Evolutionary conservation across 1,140 invertebrate genomes (phyloP).

Genomic region (Saccostrea cuccullata): DNA sequence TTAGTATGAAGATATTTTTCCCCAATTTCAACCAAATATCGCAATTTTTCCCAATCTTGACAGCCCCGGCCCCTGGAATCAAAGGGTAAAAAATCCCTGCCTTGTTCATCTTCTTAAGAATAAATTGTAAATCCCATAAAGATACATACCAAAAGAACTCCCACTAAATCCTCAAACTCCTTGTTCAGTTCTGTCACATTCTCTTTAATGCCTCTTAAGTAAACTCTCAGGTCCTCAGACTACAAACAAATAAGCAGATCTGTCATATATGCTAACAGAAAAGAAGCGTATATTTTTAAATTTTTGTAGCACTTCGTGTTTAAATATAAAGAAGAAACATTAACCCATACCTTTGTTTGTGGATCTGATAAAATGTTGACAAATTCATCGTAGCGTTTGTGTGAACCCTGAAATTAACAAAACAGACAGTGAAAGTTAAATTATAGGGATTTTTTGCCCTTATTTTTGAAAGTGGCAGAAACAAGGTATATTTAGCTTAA

Average conservation of each 20-base stretch:
- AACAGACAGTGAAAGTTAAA: background rate
- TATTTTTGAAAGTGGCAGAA: too few species aligned
- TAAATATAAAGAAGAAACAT: background rate
- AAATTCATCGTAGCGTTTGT: constrained; percentile 53
- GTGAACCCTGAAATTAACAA: constrained; percentile 47
- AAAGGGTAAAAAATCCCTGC: too few species aligned
- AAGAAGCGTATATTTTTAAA: too few species aligned
- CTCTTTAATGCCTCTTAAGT: constrained; percentile 64
- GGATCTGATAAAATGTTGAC: constrained; percentile 45
- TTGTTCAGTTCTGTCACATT: constrained; percentile 67
- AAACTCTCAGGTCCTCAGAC: constrained; percentile 61
- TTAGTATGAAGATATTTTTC: too few species aligned
- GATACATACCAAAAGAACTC: constrained; percentile 69
- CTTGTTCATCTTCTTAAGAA: too few species aligned
- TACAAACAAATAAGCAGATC: constrained; percentile 58
- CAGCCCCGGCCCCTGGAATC: too few species aligned
- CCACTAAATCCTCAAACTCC: constrained; percentile 68
- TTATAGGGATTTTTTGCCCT: background rate
- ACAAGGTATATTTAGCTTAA: too few species aligned
- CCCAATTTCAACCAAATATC: too few species aligned
- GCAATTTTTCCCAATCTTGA: too few species aligned
- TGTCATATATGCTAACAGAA: too few species aligned
- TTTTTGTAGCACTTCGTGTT: too few species aligned
- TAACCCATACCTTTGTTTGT: constrained; percentile 47
- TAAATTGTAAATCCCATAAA: too few species aligned